Percentiles rank a stretch among this genome's conserved stretches.
phyloP scores from a whole-genome alignment of 2,888 invertebrate species.

The Portevinia maculata region DNA sequence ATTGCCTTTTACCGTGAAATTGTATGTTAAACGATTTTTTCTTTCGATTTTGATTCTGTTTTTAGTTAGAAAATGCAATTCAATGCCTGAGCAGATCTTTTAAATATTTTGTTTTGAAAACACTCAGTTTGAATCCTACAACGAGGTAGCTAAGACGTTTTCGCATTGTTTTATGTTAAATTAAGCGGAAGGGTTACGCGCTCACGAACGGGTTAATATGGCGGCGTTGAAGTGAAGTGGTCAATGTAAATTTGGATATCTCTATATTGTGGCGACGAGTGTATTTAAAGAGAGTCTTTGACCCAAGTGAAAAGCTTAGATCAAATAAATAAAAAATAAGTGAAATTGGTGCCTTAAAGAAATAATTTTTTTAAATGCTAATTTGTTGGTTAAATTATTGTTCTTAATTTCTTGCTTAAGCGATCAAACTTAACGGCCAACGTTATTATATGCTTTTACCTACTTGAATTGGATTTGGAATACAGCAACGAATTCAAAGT shows the following conservation, averaged over 20 bases:
- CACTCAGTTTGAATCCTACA: conserved; percentile 81
- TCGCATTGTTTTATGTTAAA: conserved; percentile 8
- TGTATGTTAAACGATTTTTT: conserved; percentile 41
- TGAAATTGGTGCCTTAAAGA: too few species aligned
- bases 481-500: too few species aligned
- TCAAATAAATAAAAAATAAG: too few species aligned
- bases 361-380: too few species aligned
- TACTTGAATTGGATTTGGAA: too few species aligned
- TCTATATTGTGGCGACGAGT: neutral
- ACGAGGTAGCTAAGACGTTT: conserved; percentile 78
- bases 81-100: conserved; percentile 47
- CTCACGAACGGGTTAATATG: conserved; percentile 45
- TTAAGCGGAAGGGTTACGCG: conserved; percentile 46
- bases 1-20: conserved; percentile 62
- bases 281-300: neutral
- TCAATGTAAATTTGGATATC: neutral
- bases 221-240: neutral
- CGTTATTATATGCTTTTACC: too few species aligned
- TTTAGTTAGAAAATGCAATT: conserved; percentile 68
- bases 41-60: conserved; percentile 37
- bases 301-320: too few species aligned
- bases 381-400: too few species aligned
- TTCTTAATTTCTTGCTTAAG: too few species aligned
- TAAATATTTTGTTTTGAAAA: conserved; percentile 78
- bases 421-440: too few species aligned